Conservation (phyloP, 2,113 vertebrate species). For the Crotalus horridus region DNA sequence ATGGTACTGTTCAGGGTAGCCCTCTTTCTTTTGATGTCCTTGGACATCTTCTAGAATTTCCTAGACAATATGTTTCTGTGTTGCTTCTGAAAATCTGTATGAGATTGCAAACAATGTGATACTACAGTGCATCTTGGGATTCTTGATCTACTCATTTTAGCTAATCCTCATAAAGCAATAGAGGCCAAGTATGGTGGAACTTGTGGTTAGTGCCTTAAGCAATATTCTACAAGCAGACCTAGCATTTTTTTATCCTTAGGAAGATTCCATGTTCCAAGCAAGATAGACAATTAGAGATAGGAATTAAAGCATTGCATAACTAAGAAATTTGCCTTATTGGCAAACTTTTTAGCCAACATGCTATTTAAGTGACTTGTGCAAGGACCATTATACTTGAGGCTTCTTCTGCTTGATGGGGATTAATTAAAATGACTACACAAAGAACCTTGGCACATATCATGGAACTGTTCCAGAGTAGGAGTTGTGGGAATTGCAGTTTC, state of each 20-base stretch:
- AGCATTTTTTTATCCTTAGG: not conserved
- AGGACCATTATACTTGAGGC: not conserved
- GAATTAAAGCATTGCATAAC: not conserved
- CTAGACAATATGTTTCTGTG: not conserved
- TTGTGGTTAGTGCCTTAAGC: not conserved
- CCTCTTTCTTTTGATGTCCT: not conserved
- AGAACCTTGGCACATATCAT: not conserved
- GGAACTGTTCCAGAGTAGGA: not conserved
- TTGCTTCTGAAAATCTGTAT: not conserved
- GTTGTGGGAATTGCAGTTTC: not conserved
- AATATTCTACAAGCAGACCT: not conserved
- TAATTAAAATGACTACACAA: not conserved
- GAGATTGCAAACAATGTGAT: not conserved
- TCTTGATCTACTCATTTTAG: not conserved
- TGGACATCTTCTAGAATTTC: not conserved
- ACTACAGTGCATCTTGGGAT: not conserved
- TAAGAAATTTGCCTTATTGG: not conserved
- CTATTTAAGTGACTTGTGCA: not conserved
- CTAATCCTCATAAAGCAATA: not conserved
- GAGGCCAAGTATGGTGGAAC: not conserved
- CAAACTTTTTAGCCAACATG: not conserved
- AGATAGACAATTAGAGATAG: not conserved
- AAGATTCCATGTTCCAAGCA: not conserved
- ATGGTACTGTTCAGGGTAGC: not conserved
- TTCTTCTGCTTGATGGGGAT: not conserved